A percentile compares a stretch with the other conserved stretches of the same genome.
These are phyloP conservation scores for Nerophis ophidion DNA, from an alignment of 2,113 vertebrate genomes.

Conservation along the genomic window DNA sequence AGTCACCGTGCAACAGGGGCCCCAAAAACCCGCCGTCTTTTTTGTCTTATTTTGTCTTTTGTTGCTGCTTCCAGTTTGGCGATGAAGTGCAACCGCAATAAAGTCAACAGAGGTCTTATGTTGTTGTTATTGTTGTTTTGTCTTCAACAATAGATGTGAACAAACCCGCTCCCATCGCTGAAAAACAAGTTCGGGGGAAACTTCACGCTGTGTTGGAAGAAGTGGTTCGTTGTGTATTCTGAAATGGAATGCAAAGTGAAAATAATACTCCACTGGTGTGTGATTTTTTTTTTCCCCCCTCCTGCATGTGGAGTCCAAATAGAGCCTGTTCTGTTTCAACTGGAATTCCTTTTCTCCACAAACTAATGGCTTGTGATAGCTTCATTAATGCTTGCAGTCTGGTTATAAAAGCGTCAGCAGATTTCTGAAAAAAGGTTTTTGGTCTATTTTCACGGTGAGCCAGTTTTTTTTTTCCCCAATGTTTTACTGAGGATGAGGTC, in stretches of 20 bases:
- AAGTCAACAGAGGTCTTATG: constrained; percentile 25
- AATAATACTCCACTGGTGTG: constrained; percentile 28
- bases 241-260: constrained; percentile 43
- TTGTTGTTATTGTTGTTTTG: constrained; percentile 19
- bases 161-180: constrained; percentile 19
- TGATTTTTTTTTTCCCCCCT: neutral
- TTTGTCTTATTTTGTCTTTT: constrained; percentile 26
- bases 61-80: constrained; percentile 25
- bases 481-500: constrained; percentile 8
- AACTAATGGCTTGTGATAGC: constrained; percentile 60
- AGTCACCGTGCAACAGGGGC: constrained; percentile 19
- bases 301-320: constrained; percentile 40
- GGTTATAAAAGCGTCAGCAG: constrained; percentile 56
- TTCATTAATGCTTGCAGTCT: constrained; percentile 65
- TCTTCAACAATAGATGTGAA: constrained; percentile 34
- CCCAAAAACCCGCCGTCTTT: constrained; percentile 15
- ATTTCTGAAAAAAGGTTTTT: constrained; percentile 64
- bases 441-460: constrained; percentile 51
- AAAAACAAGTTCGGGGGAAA: constrained; percentile 46
- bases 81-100: constrained; percentile 38
- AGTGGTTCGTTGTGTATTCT: constrained; percentile 36
- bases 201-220: constrained; percentile 28
- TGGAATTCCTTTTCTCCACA: constrained; percentile 35
- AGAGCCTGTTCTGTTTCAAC: constrained; percentile 57
- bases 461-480: constrained; percentile 16